Conservation (phyloP, 2,888 invertebrate species). For the Pandemis corylana region DNA sequence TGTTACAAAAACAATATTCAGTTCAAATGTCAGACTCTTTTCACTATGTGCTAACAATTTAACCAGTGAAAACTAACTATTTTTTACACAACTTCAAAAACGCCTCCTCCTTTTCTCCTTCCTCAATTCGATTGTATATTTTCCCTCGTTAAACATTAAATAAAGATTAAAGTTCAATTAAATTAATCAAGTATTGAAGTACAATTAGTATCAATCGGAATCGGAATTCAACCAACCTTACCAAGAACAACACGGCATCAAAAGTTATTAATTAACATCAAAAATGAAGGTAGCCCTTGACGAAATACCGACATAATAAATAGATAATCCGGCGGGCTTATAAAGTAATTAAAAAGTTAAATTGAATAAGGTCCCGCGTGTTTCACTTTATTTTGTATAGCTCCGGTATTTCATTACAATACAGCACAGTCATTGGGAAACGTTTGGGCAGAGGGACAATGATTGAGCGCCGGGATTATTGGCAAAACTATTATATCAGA, state of each 20-base stretch:
- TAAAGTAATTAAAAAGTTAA: constrained; percentile 73
- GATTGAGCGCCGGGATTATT: constrained; percentile 3
- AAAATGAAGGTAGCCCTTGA: constrained; percentile 33
- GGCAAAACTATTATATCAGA: constrained; percentile 4
- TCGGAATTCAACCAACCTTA: neutral
- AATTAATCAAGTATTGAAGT: neutral
- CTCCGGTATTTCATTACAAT: constrained; percentile 58
- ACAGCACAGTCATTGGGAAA: constrained; percentile 47
- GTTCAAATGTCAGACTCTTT: no score
- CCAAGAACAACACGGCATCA: neutral
- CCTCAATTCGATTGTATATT: no score
- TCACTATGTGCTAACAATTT: no score
- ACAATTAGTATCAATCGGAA: neutral
- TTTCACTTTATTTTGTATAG: constrained; percentile 47
- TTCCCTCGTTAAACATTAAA: no score
- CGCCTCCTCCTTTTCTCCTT: no score
- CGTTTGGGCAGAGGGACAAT: neutral
- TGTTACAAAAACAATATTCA: no score
- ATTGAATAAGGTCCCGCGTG: constrained; percentile 59
- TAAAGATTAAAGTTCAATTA: no score
- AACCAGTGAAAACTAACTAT: no score
- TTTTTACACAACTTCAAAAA: no score
- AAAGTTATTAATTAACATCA: constrained; percentile 39
- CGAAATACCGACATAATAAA: constrained; percentile 34
- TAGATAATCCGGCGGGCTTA: constrained; percentile 61